Conservation (phyloP, 2,113 vertebrate species). For the Mugil cephalus region DNA sequence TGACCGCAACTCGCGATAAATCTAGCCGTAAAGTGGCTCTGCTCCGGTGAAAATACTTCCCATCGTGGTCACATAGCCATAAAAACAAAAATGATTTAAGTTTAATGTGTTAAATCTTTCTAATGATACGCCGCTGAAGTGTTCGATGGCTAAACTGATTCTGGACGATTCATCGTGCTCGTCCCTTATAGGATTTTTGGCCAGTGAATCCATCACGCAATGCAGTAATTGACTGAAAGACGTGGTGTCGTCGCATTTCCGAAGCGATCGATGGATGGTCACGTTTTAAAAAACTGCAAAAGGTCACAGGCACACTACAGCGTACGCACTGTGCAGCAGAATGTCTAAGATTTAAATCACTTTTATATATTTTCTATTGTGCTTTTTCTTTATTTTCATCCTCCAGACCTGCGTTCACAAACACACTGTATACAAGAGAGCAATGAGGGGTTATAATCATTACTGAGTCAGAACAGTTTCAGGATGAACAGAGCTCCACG, state of each 20-base stretch:
- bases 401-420: constrained; percentile 1
- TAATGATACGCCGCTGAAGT: background rate
- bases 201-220: constrained; percentile 55
- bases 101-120: background rate
- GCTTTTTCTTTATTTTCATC: too few relatives aligned
- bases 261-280: constrained; percentile 32
- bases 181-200: constrained; percentile 41
- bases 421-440: background rate
- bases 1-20: constrained; percentile 31
- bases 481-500: constrained; percentile 5
- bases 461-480: constrained; percentile 20
- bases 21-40: background rate
- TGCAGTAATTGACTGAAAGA: constrained; percentile 46
- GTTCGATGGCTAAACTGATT: background rate
- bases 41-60: constrained; percentile 8
- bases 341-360: background rate
- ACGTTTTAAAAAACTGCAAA: too few relatives aligned
- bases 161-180: constrained; percentile 20
- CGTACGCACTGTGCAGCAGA: background rate
- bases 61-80: background rate
- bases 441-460: constrained; percentile 25
- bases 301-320: too few relatives aligned
- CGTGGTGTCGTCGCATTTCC: constrained; percentile 21
- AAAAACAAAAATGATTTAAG: constrained; percentile 26
- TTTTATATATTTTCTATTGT: background rate